Base-by-base conservation (phyloP, 1,140 invertebrate species). In the Homarus americanus region DNA sequence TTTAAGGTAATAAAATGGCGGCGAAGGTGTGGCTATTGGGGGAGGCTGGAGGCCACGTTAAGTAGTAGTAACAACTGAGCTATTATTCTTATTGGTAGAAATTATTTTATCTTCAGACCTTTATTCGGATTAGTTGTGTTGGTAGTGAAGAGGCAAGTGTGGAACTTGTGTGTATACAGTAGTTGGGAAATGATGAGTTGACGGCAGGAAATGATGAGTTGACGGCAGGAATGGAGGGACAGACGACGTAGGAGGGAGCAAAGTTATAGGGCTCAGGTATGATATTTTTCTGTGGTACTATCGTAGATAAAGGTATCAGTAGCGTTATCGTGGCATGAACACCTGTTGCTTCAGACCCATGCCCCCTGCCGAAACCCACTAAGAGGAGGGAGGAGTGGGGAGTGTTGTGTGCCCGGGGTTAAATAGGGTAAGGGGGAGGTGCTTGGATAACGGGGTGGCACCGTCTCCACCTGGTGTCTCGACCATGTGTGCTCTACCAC, bases 281-380 rank as follows among this genome's bases (percentile, higher is more conserved):
- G 40, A 0, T 38, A 15, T 41, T 38, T 78, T 78, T 38, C 75
- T 41, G 75, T 78, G 12, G 40, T 34, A 10, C 7, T 28, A 3
- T 44, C 78, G n/a, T 12, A 53, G 78, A 80, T 80, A 80, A n/a
- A 34, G 78, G 24, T 80, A 80, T 80, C 78, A 34, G 44, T 1
- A 28, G 41, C n/a, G 7, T 80, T 80, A 80, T 80, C 78, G 28
- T 34, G 78, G 41, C 36, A 20, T 32, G 78, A 32, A 34, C 7
- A 28, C 24, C 78, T 80, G 44, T 80, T 24, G 78, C 41, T 53
- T 63, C 58, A 63, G 15, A 0, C 12, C 20, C 20, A 24, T 63
- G 15, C 15, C 44, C 44, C 44, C 44, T 5, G 44, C 44, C 44
- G 15, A 63, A 63, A 17, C 58, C 24, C 4, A 10, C 58, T 49